These are phyloP conservation scores for Porites rus DNA, from an alignment of 92 coral and sea anemone genomes.

Conservation along the genomic window DNA sequence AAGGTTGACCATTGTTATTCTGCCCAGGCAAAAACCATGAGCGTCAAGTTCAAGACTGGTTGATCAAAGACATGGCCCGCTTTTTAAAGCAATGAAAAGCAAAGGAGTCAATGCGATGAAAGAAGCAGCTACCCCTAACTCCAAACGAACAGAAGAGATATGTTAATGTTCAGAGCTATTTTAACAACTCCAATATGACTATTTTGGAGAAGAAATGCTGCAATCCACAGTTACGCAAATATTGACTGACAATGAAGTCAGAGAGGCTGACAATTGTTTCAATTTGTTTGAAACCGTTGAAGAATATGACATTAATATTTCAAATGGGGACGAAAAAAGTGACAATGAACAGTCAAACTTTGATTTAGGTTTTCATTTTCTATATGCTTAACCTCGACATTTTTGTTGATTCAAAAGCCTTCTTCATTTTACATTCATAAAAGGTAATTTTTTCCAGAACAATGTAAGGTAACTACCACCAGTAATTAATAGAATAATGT, in stretches of 20 bases:
- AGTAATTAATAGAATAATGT: not conserved
- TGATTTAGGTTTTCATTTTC: slow-evolving; percentile 5
- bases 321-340: not conserved
- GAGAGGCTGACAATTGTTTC: not conserved
- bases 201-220: too few relatives aligned
- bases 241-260: not conserved
- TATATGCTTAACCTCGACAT: not conserved
- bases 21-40: not conserved
- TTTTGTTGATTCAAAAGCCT: not conserved
- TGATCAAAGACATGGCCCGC: not conserved
- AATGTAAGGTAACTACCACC: not conserved
- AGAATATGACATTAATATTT: not conserved
- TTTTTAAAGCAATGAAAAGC: not conserved
- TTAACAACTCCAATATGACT: too few relatives aligned
- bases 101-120: too few relatives aligned
- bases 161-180: too few relatives aligned
- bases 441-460: not conserved
- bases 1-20: not conserved
- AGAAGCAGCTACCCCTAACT: too few relatives aligned
- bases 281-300: not conserved
- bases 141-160: too few relatives aligned
- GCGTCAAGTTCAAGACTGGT: not conserved
- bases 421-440: not conserved
- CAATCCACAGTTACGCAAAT: too few relatives aligned
- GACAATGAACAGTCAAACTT: slow-evolving; percentile 8